Base-by-base conservation (phyloP, 2,888 invertebrate genomes). In the Drosophila percnosoma region DNA sequence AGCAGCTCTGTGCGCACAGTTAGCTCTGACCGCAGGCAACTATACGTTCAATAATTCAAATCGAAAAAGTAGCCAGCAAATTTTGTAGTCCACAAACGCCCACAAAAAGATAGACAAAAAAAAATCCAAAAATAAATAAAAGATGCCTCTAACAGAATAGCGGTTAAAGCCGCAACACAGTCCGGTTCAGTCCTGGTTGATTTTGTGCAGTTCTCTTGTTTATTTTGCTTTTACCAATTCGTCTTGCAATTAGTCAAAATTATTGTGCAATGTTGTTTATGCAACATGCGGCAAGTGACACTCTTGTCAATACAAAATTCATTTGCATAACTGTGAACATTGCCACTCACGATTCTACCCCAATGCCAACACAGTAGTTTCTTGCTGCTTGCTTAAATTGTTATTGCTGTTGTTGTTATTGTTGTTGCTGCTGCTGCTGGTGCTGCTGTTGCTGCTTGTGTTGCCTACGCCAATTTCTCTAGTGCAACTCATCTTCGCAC, bases 1-100 rank as follows among this genome's bases (percentile, higher is more conserved):
- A 59, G 63, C 73, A 65, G 53, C 60, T 70, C 69, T 15, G 21
- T 53, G 48, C 82, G 81, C 89, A 89, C 85, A 85, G 85, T 90
- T 85, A 83, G 89, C 70, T 89, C 63, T 74, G 54, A 63, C 85
- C 90, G 76, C 75, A 45, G 85, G 85, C 87, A 64, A 24, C 61
- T 72, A 87, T 90, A 89, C 87, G 87, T 90, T 89, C 79, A 87
- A 85, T 90, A 85, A 90, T 81, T 85, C 85, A 90, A 90, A 90
- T 63, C 77, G 72, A 88, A 84, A 89, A 86, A 88, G 88, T 87
- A 90, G 86, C 83, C 63, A 88, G 62, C 74, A 72, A 78, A 79
- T 82, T 80, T 79, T 74, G 80, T 74, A 69, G 70, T 63, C 67
- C 72, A 73, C 71, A 78, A 87, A 87, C 84, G 84, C 84, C 84